A percentile compares a stretch with the other conserved stretches of the same genome.
Conservation (phyloP, 2,113 vertebrate genomes). For the Hemibagrus wyckioides region DNA sequence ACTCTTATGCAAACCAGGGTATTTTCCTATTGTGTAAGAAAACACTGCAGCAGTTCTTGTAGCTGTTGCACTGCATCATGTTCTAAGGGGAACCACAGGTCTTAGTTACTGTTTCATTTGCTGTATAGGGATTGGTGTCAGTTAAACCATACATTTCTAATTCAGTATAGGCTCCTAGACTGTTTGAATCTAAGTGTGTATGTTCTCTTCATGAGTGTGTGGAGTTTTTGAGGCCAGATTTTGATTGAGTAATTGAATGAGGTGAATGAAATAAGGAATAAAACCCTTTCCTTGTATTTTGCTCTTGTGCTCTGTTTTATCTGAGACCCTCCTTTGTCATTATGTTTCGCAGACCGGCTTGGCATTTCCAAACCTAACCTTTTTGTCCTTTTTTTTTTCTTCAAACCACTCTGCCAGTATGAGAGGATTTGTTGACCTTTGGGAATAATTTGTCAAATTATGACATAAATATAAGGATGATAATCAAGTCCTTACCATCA, state of each 20-base stretch:
- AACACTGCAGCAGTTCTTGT: constrained; percentile 49
- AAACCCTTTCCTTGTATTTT: constrained; percentile 25
- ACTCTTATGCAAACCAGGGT: constrained; percentile 68
- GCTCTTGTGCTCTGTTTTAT: not conserved
- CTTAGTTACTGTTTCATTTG: constrained; percentile 58
- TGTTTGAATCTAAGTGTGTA: constrained; percentile 23
- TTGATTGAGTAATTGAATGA: constrained; percentile 7
- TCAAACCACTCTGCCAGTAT: constrained; percentile 30
- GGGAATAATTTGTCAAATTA: constrained; percentile 7
- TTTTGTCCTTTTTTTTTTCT: not conserved
- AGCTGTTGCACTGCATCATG: constrained; percentile 53
- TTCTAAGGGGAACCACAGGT: constrained; percentile 51
- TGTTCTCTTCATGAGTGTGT: constrained; percentile 28
- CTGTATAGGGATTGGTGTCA: constrained; percentile 60
- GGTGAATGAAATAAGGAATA: constrained; percentile 19
- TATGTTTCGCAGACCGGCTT: not conserved
- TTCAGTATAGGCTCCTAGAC: constrained; percentile 53
- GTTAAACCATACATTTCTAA: constrained; percentile 61
- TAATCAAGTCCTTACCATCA: not conserved
- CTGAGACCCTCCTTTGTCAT: not conserved
- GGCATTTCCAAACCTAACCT: not conserved
- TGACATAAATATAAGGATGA: not conserved
- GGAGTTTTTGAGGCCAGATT: constrained; percentile 1
- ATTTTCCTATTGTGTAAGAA: constrained; percentile 69
- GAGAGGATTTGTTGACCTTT: constrained; percentile 30